These are phyloP conservation scores for Drosophila orena DNA, from an alignment of 1,140 invertebrate genomes.

Conservation along the genomic window DNA sequence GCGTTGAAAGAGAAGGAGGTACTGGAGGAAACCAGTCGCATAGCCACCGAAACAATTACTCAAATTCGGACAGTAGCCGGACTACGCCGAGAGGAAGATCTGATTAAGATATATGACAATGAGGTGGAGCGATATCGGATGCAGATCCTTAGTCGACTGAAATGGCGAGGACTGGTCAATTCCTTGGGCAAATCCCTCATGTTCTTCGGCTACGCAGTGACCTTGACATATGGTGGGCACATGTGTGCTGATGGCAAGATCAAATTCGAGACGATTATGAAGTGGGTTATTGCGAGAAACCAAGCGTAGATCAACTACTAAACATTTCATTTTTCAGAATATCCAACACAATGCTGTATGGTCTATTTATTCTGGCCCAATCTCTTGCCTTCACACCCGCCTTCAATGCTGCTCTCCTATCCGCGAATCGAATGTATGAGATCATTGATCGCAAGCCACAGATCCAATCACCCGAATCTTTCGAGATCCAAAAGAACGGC, in stretches of 20 bases:
- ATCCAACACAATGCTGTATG: conserved; percentile 93
- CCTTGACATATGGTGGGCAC: conserved; percentile 93
- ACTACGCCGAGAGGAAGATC: conserved; percentile 85
- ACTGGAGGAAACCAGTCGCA: conserved; percentile 88
- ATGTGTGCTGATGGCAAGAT: conserved; percentile 87
- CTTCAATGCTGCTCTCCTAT: conserved; percentile 92
- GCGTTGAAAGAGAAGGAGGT: conserved; percentile 88
- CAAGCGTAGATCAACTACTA: fast-evolving
- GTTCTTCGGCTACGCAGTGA: conserved; percentile 92
- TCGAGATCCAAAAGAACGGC: conserved; percentile 70
- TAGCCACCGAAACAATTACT: conserved; percentile 91
- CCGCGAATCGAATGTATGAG: conserved; percentile 90
- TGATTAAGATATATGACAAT: conserved; percentile 87
- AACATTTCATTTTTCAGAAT: conserved; percentile 86
- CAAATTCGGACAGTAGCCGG: conserved; percentile 92
- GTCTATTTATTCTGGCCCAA: conserved; percentile 93
- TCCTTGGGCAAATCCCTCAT: conserved; percentile 92
- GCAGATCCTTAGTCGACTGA: conserved; percentile 87
- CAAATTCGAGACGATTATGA: conserved; percentile 89
- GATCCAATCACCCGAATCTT: conserved; percentile 74
- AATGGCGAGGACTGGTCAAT: conserved; percentile 91
- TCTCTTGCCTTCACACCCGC: conserved; percentile 94
- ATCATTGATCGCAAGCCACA: conserved; percentile 87
- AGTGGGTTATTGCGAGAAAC: conserved; percentile 85
- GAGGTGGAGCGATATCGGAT: conserved; percentile 86